Base-by-base conservation (phyloP, 2,113 vertebrate species). In the Dissostichus mawsoni region DNA sequence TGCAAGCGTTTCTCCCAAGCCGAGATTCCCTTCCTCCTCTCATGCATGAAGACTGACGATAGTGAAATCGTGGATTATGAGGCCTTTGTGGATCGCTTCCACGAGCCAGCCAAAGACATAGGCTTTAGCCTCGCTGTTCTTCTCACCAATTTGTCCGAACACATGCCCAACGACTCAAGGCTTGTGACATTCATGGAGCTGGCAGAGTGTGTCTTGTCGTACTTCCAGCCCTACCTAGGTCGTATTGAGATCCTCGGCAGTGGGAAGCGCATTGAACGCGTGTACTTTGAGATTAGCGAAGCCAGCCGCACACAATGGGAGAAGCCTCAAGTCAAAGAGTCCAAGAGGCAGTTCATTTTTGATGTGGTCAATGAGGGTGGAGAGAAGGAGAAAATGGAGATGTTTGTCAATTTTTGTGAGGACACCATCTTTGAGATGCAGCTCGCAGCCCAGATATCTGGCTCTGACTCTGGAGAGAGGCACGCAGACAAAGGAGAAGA, bases 341-440 rank as follows among this genome's bases (percentile, higher is more conserved):
- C 98, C 57, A 99, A 99, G 73, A 92, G 97, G 6, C 98, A 99
- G 85, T 99, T 99, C 89, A 97, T 99, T 85, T 99, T 99, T 23
- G 97, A 98, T 36, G 97, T 99, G 52, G 96, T 99, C 70, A 99
- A 99, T 1, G 93, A 98, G 88, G 96, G 97, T 0, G 96, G 97
- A 0, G 98, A 98, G 55, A 99, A 98, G 59, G 98, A 99, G 92
- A 99, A 99, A 93, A 99, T 98, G 97, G 98, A 99, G 69, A 96
- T 98, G 72, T 99, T 99, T 41, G 96, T 99, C 47, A 98, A 98
- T 88, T 99, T 99, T 91, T 99, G 98, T 18, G 97, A 99, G 82
- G 98, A 99, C 85, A 99, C 98, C 69, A 98, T 99, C 71, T 99
- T 99, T 75, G 98, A 99, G 92, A 99, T 99, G 98, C 97, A 99